These are phyloP conservation scores for Eunapius fragilis DNA, from an alignment of 37 sponge, comb jelly and placozoan genomes.

Conservation along the genomic window DNA sequence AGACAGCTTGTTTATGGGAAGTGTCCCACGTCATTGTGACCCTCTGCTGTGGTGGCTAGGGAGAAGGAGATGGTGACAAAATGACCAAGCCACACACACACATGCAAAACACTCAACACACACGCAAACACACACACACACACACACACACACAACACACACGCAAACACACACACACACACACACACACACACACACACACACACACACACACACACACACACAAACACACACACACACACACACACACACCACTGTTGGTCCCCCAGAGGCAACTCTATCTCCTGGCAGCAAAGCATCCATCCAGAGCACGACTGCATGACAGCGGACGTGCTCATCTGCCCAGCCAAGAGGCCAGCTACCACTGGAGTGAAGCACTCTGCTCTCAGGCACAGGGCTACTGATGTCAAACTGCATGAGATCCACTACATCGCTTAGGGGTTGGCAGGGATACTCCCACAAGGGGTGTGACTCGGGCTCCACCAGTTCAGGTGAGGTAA, in stretches of 20 bases:
- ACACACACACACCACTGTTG: neutral
- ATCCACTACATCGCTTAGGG: constrained; percentile 34
- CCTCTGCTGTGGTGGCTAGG: neutral
- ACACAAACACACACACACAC: too few species aligned
- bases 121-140: too few species aligned
- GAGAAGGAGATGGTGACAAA: neutral
- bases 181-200: too few species aligned
- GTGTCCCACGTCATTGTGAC: constrained; percentile 49
- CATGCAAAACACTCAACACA: neutral
- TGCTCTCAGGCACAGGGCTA: constrained; percentile 17
- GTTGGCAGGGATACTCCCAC: constrained; percentile 83
- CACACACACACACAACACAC: too few species aligned
- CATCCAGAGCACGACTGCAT: constrained; percentile 87
- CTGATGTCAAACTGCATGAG: constrained; percentile 80
- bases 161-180: too few species aligned
- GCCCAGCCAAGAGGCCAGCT: neutral
- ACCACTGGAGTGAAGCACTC: neutral
- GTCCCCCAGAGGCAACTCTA: constrained; percentile 16
- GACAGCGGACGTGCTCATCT: constrained; percentile 4
- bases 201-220: neutral
- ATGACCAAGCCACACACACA: neutral
- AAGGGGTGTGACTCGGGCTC: constrained; percentile 77
- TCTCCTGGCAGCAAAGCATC: constrained; percentile 67
- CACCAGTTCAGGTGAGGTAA: constrained; percentile 14
- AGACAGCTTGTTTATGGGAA: constrained; percentile 66